A percentile compares a stretch with the other conserved stretches of the same genome.
Evolutionary conservation across 2,113 vertebrate species (phyloP).

Genomic region (Notiomystis cincta): DNA sequence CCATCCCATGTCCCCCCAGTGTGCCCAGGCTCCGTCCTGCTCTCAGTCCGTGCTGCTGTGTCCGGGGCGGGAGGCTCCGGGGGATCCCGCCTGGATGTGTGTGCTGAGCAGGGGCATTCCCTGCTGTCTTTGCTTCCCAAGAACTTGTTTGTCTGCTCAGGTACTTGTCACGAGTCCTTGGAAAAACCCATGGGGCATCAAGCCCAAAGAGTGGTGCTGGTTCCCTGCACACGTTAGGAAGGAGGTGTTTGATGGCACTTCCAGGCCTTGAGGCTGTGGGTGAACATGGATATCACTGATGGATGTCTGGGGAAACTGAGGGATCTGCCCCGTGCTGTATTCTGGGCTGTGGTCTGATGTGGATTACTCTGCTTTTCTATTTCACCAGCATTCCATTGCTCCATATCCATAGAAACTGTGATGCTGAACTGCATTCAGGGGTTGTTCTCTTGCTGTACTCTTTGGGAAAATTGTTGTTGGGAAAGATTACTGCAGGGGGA

Average conservation of each 20-base stretch:
- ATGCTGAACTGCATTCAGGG: neutral
- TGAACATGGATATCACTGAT: neutral
- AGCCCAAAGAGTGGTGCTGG: neutral
- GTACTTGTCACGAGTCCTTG: neutral
- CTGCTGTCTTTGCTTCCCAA: neutral
- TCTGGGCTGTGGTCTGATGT: neutral
- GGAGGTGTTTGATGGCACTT: neutral
- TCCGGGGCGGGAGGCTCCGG: neutral
- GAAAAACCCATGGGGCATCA: neutral
- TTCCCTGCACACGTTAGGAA: neutral
- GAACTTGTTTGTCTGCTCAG: neutral
- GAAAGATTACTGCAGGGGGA: neutral
- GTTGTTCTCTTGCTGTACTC: neutral
- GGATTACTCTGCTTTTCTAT: neutral
- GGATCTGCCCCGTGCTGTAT: neutral
- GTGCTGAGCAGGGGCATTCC: neutral
- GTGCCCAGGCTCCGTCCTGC: neutral
- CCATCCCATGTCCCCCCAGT: neutral
- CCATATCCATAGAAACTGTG: neutral
- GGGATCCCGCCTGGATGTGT: neutral
- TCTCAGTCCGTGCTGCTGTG: neutral
- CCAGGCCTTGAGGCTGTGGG: neutral
- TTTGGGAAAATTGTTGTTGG: neutral
- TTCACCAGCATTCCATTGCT: slow-evolving; percentile 11
- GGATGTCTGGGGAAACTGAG: neutral